Percentiles rank a stretch among this genome's conserved stretches.
These are phyloP conservation scores for Acrobasis repandana DNA, from an alignment of 2,888 invertebrate species.

Conservation along the genomic window DNA sequence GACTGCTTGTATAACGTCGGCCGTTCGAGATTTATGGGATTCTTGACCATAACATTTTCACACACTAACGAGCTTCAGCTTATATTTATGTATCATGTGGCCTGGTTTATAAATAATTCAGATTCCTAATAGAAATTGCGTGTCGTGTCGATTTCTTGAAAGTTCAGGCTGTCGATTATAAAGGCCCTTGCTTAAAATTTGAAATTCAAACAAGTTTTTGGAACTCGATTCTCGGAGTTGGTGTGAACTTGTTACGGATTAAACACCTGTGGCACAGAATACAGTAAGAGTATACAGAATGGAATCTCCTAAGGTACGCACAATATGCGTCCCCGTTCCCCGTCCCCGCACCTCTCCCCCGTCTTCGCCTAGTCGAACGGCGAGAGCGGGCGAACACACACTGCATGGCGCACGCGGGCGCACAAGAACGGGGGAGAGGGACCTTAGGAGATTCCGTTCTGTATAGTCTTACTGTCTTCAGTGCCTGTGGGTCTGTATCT, in stretches of 20 bases:
- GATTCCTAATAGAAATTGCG: slow-evolving; percentile 51
- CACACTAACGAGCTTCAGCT: slow-evolving; percentile 32
- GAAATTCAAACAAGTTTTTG: slow-evolving; percentile 34
- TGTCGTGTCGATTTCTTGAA: slow-evolving; percentile 45
- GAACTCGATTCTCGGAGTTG: slow-evolving; percentile 8
- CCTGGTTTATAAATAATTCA: slow-evolving; percentile 60
- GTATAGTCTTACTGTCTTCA: too few relatives aligned
- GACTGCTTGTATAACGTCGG: slow-evolving; percentile 4
- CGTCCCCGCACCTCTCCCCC: too few relatives aligned
- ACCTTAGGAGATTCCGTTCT: too few relatives aligned
- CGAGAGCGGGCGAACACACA: too few relatives aligned
- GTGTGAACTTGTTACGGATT: slow-evolving; percentile 29
- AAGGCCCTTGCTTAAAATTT: slow-evolving; percentile 36
- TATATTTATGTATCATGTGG: slow-evolving; percentile 41
- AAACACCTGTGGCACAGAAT: slow-evolving; percentile 19
- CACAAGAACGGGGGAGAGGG: too few relatives aligned
- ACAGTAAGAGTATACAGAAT: too few relatives aligned
- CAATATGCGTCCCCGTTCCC: too few relatives aligned
- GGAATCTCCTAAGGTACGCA: too few relatives aligned
- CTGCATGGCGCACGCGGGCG: too few relatives aligned
- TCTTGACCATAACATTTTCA: slow-evolving; percentile 34
- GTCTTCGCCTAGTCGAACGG: too few relatives aligned
- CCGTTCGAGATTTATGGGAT: slow-evolving; percentile 12
- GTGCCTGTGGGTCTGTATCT: background rate
- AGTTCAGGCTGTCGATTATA: slow-evolving; percentile 46